phyloP scores from a whole-genome alignment of 2,888 invertebrate genomes.

The Acrobeloides nanus region DNA sequence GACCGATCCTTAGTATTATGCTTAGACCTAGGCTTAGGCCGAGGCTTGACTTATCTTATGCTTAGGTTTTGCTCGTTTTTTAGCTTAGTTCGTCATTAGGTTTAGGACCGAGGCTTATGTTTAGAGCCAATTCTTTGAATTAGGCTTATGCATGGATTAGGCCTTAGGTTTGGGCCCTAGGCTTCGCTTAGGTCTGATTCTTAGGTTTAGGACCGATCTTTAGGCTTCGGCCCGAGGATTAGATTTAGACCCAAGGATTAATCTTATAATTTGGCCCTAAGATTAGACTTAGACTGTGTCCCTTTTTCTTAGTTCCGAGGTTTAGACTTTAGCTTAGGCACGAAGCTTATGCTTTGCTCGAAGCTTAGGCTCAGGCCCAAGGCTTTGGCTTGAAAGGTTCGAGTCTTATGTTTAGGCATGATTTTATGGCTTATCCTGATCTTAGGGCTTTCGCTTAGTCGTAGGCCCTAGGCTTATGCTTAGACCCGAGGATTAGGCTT shows the following conservation, averaged over 20 bases:
- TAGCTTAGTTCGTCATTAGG: not conserved
- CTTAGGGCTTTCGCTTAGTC: constrained; percentile 18
- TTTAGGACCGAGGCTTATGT: not conserved
- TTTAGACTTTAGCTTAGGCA: constrained; percentile 16
- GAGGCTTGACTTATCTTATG: not conserved
- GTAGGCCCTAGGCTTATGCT: no score
- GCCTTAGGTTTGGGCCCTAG: no score
- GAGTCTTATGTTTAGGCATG: constrained; percentile 8
- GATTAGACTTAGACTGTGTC: constrained; percentile 1
- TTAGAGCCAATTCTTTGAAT: no score
- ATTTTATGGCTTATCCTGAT: no score
- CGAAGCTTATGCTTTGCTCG: constrained; percentile 17
- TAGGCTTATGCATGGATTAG: no score
- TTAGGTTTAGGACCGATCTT: not conserved
- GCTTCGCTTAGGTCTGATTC: not conserved
- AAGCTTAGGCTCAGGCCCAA: constrained; percentile 15
- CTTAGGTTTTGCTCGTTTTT: not conserved
- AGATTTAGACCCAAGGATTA: not conserved
- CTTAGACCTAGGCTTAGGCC: not conserved
- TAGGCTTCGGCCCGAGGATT: not conserved
- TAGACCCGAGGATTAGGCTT: constrained; percentile 23
- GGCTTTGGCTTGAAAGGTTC: no score
- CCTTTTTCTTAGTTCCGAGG: no score
- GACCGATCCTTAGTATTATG: not conserved
- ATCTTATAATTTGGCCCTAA: not conserved